A percentile compares a stretch with the other conserved stretches of the same genome.
Conservation (phyloP, 2,113 vertebrate species). For the Scomber japonicus region DNA sequence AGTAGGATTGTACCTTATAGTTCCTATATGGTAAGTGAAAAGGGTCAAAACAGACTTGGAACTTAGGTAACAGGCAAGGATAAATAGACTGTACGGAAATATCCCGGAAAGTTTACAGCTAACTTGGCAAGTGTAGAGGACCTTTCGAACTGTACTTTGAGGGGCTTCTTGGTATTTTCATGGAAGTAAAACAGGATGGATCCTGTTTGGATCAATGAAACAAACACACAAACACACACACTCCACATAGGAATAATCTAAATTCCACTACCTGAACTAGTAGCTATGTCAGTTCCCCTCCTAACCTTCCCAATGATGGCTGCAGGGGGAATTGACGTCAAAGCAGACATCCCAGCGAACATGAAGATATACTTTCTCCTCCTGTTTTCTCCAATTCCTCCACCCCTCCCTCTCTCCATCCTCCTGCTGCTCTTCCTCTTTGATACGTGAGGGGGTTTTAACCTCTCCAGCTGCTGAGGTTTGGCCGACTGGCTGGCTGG, state of each 20-base stretch:
- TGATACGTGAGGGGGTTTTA: constrained; percentile 87
- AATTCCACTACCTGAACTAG: constrained; percentile 50
- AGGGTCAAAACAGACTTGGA: background rate
- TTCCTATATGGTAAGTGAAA: background rate
- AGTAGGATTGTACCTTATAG: background rate
- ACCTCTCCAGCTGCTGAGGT: constrained; percentile 87
- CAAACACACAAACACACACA: too few species aligned
- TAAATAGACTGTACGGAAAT: background rate
- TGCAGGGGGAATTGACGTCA: constrained; percentile 83
- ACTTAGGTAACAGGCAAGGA: background rate
- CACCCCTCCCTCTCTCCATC: constrained; percentile 70
- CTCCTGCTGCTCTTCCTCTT: constrained; percentile 84
- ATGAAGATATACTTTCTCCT: constrained; percentile 85
- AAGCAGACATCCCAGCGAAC: constrained; percentile 84
- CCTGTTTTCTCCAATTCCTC: constrained; percentile 72
- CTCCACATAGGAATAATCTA: constrained; percentile 21
- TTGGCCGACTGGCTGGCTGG: constrained; percentile 77
- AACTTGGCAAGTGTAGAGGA: background rate
- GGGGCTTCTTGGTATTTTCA: background rate
- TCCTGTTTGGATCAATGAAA: too few species aligned
- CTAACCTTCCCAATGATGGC: constrained; percentile 87
- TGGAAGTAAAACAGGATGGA: too few species aligned
- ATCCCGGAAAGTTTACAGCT: background rate
- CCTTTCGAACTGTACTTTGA: background rate
- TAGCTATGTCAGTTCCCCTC: constrained; percentile 41